Evolutionary conservation across 2,797 vertebrate species (phyloP), one percentile per base, ranked within the genome.

Genomic region (Strix occidentalis): DNA sequence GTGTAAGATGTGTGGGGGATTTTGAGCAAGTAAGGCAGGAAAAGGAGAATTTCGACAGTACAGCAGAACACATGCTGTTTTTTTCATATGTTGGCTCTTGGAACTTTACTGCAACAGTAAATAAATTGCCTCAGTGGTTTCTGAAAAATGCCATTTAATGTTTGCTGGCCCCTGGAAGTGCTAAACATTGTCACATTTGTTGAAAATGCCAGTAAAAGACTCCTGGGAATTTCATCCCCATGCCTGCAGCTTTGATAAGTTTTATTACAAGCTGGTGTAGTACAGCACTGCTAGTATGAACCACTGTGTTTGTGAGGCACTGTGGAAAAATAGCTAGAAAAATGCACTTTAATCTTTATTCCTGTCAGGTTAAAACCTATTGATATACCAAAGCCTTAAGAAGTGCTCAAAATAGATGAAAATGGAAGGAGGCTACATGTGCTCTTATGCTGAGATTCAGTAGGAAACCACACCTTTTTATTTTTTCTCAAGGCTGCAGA

Each of bases 131-230:
- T 89, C 88, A 91, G 60, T 84, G 84, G 60, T 78, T 95, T 95
- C 78, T 92, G 87, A 85, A 96, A 94, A 96, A 84, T 85, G 86
- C 43, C 72, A 80, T 85, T 95, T 95, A 96, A 94, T 72, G 68
- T 96, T 93, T 94, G 16, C 86, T 87, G 75, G 84, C 45, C 82
- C 28, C 86, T 94, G 72, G 84, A 93, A 94, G 86, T 56, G 39
- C 43, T 95, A 90, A 96, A 68, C 84, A 46, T 90, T 57, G 78
- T 83, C 90, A 87, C 71, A 91, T 91, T 92, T 90, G 61, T 89
- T 80, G 82, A 85, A 95, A 96, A 96, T 89, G 84, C 65, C 81
- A 83, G 41, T 68, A 77, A 94, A 93, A 89, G 71, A 16, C 95
- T 90, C 92, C 81, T 84, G 71, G 75, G 93, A 96, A 92, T 95